These are phyloP conservation scores for Bergia puertoricense DNA, from an alignment of 92 coral and sea anemone species.

Conservation along the genomic window DNA sequence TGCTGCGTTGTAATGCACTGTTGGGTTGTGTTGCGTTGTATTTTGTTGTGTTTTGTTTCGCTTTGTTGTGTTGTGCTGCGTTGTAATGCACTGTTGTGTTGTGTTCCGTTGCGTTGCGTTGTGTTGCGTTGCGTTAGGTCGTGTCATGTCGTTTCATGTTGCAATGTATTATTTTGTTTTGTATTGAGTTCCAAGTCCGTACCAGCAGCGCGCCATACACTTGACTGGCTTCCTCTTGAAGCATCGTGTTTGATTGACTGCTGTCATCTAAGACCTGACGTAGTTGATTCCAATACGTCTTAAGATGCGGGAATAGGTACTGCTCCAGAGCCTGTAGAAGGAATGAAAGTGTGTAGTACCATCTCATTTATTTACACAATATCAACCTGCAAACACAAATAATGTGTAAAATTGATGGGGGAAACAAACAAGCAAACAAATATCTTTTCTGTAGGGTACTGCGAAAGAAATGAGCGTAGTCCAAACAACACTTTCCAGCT, in stretches of 20 bases:
- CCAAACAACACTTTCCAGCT: too few relatives aligned
- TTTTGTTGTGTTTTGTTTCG: not conserved
- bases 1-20: not conserved
- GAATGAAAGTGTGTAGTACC: not conserved
- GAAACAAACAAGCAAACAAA: too few relatives aligned
- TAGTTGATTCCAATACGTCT: conserved; percentile 76
- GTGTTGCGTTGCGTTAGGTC: not conserved
- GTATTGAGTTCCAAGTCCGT: not conserved
- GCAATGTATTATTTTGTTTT: not conserved
- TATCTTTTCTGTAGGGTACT: too few relatives aligned
- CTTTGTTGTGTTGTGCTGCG: too few relatives aligned
- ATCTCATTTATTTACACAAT: not conserved
- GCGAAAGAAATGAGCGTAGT: too few relatives aligned
- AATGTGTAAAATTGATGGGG: too few relatives aligned
- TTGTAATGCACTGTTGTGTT: not conserved
- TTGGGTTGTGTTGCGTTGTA: not conserved
- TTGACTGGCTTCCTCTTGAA: conserved; percentile 84
- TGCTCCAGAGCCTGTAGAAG: conserved; percentile 81
- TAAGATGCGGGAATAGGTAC: conserved; percentile 81
- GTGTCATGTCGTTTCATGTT: not conserved
- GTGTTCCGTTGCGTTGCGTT: not conserved
- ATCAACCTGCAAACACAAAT: too few relatives aligned
- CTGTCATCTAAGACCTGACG: conserved; percentile 79
- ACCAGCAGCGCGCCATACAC: conserved; percentile 88
- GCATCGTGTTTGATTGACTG: conserved; percentile 71